These are phyloP conservation scores for Sinocyclocheilus grahami DNA, from an alignment of 2,113 vertebrate genomes.

Conservation along the genomic window DNA sequence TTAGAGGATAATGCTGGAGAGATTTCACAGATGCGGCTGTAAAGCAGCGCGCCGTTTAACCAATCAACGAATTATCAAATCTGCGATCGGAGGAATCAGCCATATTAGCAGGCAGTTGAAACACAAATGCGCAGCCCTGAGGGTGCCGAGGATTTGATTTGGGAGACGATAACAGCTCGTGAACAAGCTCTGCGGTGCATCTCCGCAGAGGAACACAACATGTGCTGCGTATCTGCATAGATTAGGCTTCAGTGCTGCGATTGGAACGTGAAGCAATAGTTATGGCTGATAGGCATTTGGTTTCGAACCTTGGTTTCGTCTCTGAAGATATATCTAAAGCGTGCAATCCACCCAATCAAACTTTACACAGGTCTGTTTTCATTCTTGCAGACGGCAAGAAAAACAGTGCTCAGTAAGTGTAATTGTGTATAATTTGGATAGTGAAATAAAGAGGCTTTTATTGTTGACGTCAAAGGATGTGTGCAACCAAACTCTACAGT, in stretches of 20 bases:
- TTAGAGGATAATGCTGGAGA: neutral
- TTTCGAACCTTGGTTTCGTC: neutral
- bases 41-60: slow-evolving; percentile 4
- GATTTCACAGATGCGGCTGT: slow-evolving; percentile 30
- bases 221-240: slow-evolving; percentile 15
- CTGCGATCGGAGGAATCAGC: slow-evolving; percentile 34
- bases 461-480: neutral
- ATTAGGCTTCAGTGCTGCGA: neutral
- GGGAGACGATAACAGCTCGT: slow-evolving; percentile 22
- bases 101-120: slow-evolving; percentile 21
- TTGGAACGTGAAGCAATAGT: neutral
- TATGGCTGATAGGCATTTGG: neutral
- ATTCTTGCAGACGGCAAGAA: neutral
- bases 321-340: neutral
- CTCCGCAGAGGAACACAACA: slow-evolving; percentile 10
- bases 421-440: neutral
- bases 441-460: neutral
- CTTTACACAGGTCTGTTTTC: neutral
- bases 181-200: slow-evolving; percentile 32
- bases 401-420: neutral
- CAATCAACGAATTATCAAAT: slow-evolving; percentile 25
- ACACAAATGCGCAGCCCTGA: slow-evolving; percentile 1
- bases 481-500: neutral
- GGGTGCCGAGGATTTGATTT: slow-evolving; percentile 10
- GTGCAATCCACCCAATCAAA: neutral